Conservation (phyloP, 2,888 invertebrate genomes). For the Agrilus biguttatus region DNA sequence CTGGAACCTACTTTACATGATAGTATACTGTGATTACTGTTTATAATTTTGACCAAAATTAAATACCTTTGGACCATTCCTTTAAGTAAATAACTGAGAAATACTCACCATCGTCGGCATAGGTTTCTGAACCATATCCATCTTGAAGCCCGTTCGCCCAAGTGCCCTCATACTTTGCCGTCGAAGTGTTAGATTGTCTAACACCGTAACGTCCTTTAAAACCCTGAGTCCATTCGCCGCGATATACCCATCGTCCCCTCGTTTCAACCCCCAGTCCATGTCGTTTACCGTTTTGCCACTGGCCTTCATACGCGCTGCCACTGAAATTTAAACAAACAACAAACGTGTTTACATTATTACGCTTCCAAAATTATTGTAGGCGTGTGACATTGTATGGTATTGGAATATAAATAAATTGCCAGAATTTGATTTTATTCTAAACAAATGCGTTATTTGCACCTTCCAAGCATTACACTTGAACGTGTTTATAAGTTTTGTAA, state of each 20-base stretch:
- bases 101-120: conserved; percentile 92
- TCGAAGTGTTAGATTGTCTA: conserved; percentile 86
- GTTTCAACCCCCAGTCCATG: conserved; percentile 97
- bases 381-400: too few relatives aligned
- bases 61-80: too few relatives aligned
- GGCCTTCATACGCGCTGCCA: conserved; percentile 92
- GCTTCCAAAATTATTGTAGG: too few relatives aligned
- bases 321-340: conserved; percentile 37
- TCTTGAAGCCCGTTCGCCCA: conserved; percentile 99
- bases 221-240: conserved; percentile 97
- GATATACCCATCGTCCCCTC: conserved; percentile 92
- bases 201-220: conserved; percentile 98
- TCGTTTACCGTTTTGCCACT: conserved; percentile 98
- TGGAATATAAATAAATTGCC: too few relatives aligned
- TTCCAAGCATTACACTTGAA: too few relatives aligned
- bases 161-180: conserved; percentile 93
- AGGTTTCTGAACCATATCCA: conserved; percentile 98
- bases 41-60: too few relatives aligned
- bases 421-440: too few relatives aligned
- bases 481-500: too few relatives aligned
- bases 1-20: too few relatives aligned
- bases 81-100: too few relatives aligned
- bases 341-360: background rate
- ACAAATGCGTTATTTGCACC: too few relatives aligned
- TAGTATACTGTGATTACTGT: too few relatives aligned